Evolutionary conservation across 2,113 vertebrate species (phyloP).

Genomic region (Galemys pyrenaicus): DNA sequence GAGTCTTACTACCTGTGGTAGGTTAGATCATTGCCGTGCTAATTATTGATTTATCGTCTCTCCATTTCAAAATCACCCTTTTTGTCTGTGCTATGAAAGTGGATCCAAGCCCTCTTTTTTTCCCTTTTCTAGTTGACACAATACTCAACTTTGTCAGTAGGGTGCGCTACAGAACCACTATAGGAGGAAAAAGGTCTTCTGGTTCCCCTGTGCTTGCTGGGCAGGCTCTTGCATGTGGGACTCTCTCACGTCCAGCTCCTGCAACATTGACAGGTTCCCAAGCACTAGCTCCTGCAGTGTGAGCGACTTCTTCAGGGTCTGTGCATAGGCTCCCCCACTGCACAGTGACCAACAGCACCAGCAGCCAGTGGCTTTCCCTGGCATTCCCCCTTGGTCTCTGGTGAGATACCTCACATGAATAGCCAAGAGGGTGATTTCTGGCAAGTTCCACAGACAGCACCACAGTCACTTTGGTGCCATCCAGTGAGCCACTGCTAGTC

Average conservation of each 20-base stretch:
- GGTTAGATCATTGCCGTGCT: background rate
- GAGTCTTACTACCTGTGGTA: background rate
- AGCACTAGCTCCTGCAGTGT: background rate
- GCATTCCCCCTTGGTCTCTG: background rate
- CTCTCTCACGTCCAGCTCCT: background rate
- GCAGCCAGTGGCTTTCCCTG: background rate
- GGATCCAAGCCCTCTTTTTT: background rate
- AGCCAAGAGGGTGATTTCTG: background rate
- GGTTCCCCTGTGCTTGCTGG: too few species aligned
- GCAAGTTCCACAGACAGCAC: background rate
- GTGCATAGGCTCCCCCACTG: too few species aligned
- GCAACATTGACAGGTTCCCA: background rate
- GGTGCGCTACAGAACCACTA: background rate
- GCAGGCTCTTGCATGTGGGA: background rate
- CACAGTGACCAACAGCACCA: background rate
- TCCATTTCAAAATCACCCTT: background rate
- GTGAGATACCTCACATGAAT: background rate
- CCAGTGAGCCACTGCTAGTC: background rate
- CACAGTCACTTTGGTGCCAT: background rate
- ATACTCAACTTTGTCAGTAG: background rate
- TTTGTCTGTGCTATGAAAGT: background rate
- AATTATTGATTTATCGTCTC: background rate
- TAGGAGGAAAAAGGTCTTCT: background rate
- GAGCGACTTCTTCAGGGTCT: background rate
- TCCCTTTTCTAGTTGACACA: background rate